Percentiles rank a stretch among this genome's conserved stretches.
phyloP scores from a whole-genome alignment of 2,113 vertebrate species.

The Sula dactylatra region DNA sequence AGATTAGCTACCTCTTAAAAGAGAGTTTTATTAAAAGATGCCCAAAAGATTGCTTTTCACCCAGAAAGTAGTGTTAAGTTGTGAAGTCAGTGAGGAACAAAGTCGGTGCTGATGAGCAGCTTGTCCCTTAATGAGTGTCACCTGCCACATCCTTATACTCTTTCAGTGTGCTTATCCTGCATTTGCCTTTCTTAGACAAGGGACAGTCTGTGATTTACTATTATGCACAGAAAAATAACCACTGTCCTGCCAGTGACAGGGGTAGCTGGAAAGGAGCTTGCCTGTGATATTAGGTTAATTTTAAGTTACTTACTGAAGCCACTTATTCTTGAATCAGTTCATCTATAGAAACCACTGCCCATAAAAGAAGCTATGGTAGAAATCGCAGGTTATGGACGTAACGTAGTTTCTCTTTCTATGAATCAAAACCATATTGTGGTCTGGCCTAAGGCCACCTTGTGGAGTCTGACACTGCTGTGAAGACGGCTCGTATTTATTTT shows the following conservation, averaged over 20 bases:
- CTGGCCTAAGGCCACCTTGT: neutral
- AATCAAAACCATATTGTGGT: neutral
- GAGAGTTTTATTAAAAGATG: conserved; percentile 25
- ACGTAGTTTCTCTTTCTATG: neutral
- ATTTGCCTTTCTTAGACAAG: neutral
- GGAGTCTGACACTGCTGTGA: neutral
- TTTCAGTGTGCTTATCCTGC: neutral
- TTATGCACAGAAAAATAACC: too few species aligned
- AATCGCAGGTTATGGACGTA: neutral
- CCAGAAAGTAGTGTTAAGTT: neutral
- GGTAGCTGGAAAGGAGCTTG: neutral
- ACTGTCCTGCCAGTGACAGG: too few species aligned
- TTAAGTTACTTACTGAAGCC: neutral
- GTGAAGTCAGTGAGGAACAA: neutral
- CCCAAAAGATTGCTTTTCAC: neutral
- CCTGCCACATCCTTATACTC: neutral
- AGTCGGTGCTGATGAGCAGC: conserved; percentile 5
- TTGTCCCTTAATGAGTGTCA: neutral
- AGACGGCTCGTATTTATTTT: neutral
- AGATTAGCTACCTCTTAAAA: neutral
- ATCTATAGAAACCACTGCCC: neutral
- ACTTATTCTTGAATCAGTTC: neutral
- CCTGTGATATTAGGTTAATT: neutral
- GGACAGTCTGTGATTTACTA: neutral
- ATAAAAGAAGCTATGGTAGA: neutral